Evolutionary conservation across 2,888 invertebrate species (phyloP), one percentile per base, ranked within the genome.

Genomic region (Ganaspis brasiliensis): DNA sequence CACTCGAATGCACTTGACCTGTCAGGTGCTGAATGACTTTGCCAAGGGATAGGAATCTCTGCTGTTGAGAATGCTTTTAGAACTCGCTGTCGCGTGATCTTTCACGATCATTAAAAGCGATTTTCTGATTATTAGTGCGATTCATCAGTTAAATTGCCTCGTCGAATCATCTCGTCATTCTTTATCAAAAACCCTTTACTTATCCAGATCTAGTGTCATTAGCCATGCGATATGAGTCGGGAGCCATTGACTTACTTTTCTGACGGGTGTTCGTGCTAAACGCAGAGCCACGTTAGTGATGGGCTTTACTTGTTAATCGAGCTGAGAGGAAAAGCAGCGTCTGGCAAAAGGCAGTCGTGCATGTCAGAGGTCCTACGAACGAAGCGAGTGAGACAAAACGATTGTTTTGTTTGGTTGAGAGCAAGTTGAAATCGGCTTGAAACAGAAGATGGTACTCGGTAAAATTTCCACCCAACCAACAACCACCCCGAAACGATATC

Each of bases 181-280:
- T 14, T 40, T 45, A 21, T 9, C 16, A 8, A 40, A 40, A 5
- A 37, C n/a, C 63, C 12, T 63, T 67, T 40, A 40, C 67, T 67
- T 67, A 67, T 67, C 26, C 21, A 24, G n/a, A 14, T 45, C n/a
- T n/a, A n/a, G 24, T 45, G 67, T 40, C 67, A 67, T 67, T 45
- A 67, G 21, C 24, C 26, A 67, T 67, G n/a, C 14, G 67, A 67
- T 67, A 67, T 21, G 21, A 67, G 67, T 45, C 21, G 45, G 45
- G 45, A 67, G n/a, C 19, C 45, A 45, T 67, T 45, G 67, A 45
- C 67, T 67, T 67, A 45, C 67, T 67, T 67, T 67, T 67, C 67
- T 67, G 67, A 67, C 67, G 45, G 67, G 67, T 67, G 45, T 67
- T 67, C 67, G 67, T 67, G 67, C 67, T 67, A 10, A 67, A 45